A percentile compares a stretch with the other conserved stretches of the same genome.
Evolutionary conservation across 2,888 invertebrate genomes (phyloP).

Genomic region (Labia minor): DNA sequence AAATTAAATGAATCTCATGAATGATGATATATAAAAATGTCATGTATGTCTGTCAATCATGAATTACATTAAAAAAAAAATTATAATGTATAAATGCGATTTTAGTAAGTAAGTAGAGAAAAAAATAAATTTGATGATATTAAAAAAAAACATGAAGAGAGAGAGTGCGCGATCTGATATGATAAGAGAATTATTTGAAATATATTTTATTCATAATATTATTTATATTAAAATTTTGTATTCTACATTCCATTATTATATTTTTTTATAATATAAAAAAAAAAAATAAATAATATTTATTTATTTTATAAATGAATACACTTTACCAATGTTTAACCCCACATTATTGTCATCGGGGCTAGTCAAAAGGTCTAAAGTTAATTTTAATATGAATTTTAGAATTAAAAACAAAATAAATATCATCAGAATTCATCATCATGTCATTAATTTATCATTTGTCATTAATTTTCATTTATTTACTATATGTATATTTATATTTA

Average conservation of each 20-base stretch:
- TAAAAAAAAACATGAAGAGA: constrained; percentile 15
- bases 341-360: background rate
- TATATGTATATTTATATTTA: background rate
- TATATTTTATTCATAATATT: background rate
- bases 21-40: background rate
- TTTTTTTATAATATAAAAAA: background rate
- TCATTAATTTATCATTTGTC: background rate
- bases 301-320: background rate
- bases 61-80: constrained; percentile 8
- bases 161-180: constrained; percentile 13
- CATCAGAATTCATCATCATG: background rate
- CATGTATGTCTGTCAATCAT: constrained; percentile 2
- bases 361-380: constrained; percentile 5
- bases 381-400: background rate
- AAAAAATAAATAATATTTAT: background rate
- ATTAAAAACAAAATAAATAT: constrained; percentile 5
- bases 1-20: background rate
- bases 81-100: constrained; percentile 14
- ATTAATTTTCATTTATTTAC: background rate
- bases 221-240: background rate
- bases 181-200: constrained; percentile 14
- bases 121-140: constrained; percentile 17
- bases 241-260: constrained; percentile 5
- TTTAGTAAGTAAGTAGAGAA: constrained; percentile 14
- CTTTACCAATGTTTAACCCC: constrained; percentile 13